A percentile compares a stretch with the other conserved stretches of the same genome.
Evolutionary conservation across 2,113 vertebrate species (phyloP).

Genomic region (Parus major): DNA sequence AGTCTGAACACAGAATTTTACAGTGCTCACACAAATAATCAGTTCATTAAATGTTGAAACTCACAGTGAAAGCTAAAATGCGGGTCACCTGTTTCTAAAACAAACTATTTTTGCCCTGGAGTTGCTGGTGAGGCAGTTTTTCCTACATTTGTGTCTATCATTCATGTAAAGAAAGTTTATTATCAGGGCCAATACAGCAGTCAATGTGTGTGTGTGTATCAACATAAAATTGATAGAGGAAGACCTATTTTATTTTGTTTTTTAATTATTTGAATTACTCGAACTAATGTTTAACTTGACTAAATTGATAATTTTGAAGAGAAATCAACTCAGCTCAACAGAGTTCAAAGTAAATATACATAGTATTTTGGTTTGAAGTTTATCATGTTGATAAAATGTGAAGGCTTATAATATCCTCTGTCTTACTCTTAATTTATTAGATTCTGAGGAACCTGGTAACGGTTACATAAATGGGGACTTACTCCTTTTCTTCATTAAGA

Average conservation of each 20-base stretch:
- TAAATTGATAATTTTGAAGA: neutral
- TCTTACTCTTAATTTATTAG: neutral
- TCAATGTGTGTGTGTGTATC: fast-evolving
- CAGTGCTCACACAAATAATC: conserved; percentile 37
- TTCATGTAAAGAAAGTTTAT: neutral
- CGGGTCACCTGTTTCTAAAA: conserved; percentile 20
- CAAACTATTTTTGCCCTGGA: neutral
- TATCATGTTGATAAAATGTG: neutral
- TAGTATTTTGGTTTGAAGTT: conserved; percentile 11
- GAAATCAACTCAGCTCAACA: neutral
- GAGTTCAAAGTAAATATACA: neutral
- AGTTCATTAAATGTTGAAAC: conserved; percentile 62
- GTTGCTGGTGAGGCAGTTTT: neutral
- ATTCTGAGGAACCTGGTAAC: neutral
- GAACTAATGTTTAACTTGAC: neutral
- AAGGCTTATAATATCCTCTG: neutral
- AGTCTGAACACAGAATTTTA: neutral
- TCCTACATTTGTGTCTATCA: neutral
- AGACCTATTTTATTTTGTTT: neutral
- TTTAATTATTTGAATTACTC: neutral
- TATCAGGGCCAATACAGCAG: neutral
- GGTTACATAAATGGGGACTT: neutral
- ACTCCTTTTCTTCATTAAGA: neutral
- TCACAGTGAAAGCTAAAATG: conserved; percentile 20
- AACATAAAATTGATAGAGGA: neutral